Conservation (phyloP, 1,140 invertebrate genomes). For the Lucilia sericata region DNA sequence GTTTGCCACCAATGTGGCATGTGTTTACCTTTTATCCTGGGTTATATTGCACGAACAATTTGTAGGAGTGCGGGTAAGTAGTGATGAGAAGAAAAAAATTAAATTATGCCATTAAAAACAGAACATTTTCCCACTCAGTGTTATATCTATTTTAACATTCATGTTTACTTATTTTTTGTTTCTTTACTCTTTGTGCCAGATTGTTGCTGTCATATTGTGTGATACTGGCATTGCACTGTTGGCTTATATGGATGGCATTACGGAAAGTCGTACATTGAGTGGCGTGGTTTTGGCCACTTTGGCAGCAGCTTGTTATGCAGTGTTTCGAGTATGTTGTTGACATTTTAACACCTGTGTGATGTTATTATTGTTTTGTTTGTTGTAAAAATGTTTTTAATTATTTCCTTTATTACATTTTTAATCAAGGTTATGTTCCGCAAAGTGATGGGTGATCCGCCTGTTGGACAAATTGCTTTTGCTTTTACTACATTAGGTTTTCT, state of each 20-base stretch:
- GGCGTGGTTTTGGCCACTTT: constrained; percentile 91
- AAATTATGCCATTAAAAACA: constrained; percentile 35
- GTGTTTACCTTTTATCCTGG: constrained; percentile 94
- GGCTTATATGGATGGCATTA: constrained; percentile 96
- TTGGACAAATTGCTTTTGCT: constrained; percentile 88
- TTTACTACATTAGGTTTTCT: constrained; percentile 88
- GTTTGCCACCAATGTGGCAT: constrained; percentile 93
- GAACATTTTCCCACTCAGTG: neutral
- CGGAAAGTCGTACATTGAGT: constrained; percentile 87
- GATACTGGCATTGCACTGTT: constrained; percentile 93
- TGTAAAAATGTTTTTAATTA: constrained; percentile 8
- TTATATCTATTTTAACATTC: neutral
- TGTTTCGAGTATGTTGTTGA: constrained; percentile 74
- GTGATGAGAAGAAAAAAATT: neutral
- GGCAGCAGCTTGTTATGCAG: constrained; percentile 89
- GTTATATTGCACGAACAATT: constrained; percentile 96
- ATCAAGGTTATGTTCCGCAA: constrained; percentile 88
- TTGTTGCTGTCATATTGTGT: constrained; percentile 93
- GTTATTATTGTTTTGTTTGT: constrained; percentile 24
- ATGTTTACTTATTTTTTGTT: neutral
- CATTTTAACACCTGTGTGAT: constrained; percentile 33
- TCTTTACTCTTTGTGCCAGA: constrained; percentile 71
- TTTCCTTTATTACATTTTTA: constrained; percentile 47
- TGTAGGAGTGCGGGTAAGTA: constrained; percentile 91
- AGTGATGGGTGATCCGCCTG: constrained; percentile 89